Base-by-base conservation (phyloP, 2,797 vertebrate species). In the Mus caroli region DNA sequence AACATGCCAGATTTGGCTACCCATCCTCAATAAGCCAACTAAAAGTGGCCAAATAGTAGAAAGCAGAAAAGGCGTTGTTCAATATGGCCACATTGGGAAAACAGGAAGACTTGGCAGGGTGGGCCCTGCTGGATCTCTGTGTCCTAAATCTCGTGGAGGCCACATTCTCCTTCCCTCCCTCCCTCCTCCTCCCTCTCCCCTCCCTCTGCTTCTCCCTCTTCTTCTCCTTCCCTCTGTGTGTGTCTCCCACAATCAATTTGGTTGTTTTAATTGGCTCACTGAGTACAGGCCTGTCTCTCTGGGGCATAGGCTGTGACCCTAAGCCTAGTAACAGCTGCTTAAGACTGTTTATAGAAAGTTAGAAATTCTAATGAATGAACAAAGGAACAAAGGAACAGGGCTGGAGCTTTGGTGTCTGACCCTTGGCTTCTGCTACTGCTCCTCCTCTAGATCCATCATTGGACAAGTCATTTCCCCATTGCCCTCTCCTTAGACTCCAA, bases 401-500 rank as follows among this genome's bases (percentile, higher is more conserved):
- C 40, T 26, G 20, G 58, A 24, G 1, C 14, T 90, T 79, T 84
- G 83, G 56, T 28, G 26, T 69, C 50, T 37, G 87, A 73, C 14
- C 40, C 46, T 80, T 83, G 94, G 73, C 10, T 62, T 90, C 93
- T 76, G 75, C 9, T 79, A 26, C 24, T 46, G 19, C 71, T 92
- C 54, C 8, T 92, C 56, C 79, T 79, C 60, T 56, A 71, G 52
- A 20, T 58, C 12, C n/a, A 31, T 75, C 8, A 12, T 43, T 56
- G 28, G 69, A 3, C 62, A 77, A 80, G 54, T 82, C 50, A 73
- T 17, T 58, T 73, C 52, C 43, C 52, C 43, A 79, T 50, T n/a
- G 26, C n/a, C 17, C 17, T 69, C 85, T 82, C 67, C 80, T 86
- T 69, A 91, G 84, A 85, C 60, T 91, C 76, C 40, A 88, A 12